Conservation (phyloP, 2,888 invertebrate species). For the Agriopis marginaria region DNA sequence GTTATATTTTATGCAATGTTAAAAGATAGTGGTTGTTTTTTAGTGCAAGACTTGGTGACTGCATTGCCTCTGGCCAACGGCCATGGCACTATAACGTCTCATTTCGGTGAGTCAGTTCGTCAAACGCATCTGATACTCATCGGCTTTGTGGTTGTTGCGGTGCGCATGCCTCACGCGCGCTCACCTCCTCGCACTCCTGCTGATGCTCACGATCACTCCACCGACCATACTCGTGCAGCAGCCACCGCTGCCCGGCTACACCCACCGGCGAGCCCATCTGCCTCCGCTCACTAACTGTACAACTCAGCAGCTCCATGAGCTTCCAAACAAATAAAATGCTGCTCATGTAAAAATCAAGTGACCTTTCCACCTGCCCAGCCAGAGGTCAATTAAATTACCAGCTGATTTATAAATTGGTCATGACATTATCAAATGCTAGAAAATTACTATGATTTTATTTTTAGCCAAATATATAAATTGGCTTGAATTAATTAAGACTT, state of each 20-base stretch:
- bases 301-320: background rate
- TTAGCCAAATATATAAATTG: conserved; percentile 8
- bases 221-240: conserved; percentile 14
- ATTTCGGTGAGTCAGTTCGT: conserved; percentile 85
- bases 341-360: conserved; percentile 20
- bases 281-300: background rate
- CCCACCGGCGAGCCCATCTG: background rate
- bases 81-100: conserved; percentile 85
- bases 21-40: conserved; percentile 85
- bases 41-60: conserved; percentile 87
- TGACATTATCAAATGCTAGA: conserved; percentile 29
- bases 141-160: conserved; percentile 83
- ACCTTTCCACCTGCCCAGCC: conserved; percentile 25
- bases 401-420: conserved; percentile 34
- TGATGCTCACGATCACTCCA: conserved; percentile 45
- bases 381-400: conserved; percentile 35
- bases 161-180: conserved; percentile 78
- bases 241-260: conserved; percentile 6
- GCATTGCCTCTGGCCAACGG: conserved; percentile 86
- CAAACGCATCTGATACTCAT: conserved; percentile 75
- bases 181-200: conserved; percentile 65
- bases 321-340: background rate
- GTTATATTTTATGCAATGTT: conserved; percentile 78
- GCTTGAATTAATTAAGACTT: conserved; percentile 1
- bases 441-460: conserved; percentile 16